Percentiles rank a stretch among this genome's conserved stretches.
Conservation (phyloP, 1,140 invertebrate species). For the Halictus rubicundus region DNA sequence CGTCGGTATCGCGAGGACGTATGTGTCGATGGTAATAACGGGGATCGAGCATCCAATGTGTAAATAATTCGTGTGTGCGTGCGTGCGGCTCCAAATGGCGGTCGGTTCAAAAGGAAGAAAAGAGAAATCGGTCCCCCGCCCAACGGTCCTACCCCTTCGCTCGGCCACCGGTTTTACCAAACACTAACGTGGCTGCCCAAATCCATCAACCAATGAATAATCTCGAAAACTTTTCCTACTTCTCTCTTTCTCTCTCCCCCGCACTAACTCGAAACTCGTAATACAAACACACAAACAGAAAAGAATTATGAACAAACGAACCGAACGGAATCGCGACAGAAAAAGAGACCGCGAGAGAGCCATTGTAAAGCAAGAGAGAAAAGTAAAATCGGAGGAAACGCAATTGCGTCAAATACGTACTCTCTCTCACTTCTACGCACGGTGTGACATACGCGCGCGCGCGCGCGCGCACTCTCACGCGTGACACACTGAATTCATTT, state of each 20-base stretch:
- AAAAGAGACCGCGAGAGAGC: constrained; percentile 1
- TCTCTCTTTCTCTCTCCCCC: too few species aligned
- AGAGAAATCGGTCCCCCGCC: constrained; percentile 16
- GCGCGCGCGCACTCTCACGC: neutral
- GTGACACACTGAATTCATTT: constrained; percentile 23
- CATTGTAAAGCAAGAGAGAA: neutral
- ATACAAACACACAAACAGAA: neutral
- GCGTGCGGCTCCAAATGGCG: neutral
- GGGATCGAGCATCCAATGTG: neutral
- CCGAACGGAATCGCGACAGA: neutral
- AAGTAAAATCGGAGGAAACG: constrained; percentile 33
- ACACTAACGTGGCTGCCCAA: neutral
- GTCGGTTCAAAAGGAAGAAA: neutral
- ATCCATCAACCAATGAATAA: neutral
- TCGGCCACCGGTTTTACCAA: neutral
- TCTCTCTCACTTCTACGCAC: constrained; percentile 4
- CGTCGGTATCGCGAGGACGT: constrained; percentile 14
- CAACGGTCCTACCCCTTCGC: neutral
- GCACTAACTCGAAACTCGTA: too few species aligned
- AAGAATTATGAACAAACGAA: neutral
- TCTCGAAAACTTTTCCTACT: neutral
- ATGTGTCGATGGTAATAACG: constrained; percentile 6
- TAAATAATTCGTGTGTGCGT: neutral
- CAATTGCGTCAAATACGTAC: constrained; percentile 55
- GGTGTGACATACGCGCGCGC: constrained; percentile 13